Evolutionary conservation across 2,888 invertebrate species (phyloP).

Genomic region (Ormyrus labotus): DNA sequence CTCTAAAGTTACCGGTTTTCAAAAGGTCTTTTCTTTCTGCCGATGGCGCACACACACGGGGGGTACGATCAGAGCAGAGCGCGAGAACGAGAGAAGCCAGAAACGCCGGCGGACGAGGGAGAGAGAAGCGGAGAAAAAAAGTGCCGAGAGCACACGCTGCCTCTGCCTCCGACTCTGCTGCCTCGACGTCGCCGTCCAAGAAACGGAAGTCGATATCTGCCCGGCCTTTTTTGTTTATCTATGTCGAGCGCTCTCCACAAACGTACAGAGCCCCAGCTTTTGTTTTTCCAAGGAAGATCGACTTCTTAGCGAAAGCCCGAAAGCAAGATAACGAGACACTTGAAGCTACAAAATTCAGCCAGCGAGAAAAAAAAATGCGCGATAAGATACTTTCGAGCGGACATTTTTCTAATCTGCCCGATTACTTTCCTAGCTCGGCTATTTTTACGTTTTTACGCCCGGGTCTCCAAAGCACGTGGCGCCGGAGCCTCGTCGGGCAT

Average conservation of each 20-base stretch:
- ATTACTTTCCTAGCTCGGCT: slow-evolving; percentile 20
- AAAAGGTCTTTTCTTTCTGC: slow-evolving; percentile 54
- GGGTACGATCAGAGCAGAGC: slow-evolving; percentile 9
- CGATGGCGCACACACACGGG: slow-evolving; percentile 41
- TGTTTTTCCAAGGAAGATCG: slow-evolving; percentile 25
- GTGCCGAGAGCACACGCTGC: not conserved
- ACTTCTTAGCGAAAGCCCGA: not conserved
- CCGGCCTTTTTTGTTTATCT: slow-evolving; percentile 54
- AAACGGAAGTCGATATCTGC: slow-evolving; percentile 57
- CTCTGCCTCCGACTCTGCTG: not conserved
- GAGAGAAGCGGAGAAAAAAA: slow-evolving; percentile 11
- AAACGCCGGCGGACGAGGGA: not conserved
- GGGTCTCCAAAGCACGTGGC: not conserved
- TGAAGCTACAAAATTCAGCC: not conserved
- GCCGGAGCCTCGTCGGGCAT: not conserved
- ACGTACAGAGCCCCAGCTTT: slow-evolving; percentile 7
- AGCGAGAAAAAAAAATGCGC: slow-evolving; percentile 32
- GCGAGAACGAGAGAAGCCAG: slow-evolving; percentile 21
- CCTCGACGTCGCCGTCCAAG: slow-evolving; percentile 31
- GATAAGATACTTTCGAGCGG: slow-evolving; percentile 49
- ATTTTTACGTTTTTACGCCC: not conserved
- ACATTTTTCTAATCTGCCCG: slow-evolving; percentile 37
- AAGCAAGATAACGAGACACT: slow-evolving; percentile 18
- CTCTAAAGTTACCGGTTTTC: slow-evolving; percentile 59
- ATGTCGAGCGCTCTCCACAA: slow-evolving; percentile 34